phyloP scores from a whole-genome alignment of 2,797 vertebrate genomes.

The Kryptopterus vitreolus region DNA sequence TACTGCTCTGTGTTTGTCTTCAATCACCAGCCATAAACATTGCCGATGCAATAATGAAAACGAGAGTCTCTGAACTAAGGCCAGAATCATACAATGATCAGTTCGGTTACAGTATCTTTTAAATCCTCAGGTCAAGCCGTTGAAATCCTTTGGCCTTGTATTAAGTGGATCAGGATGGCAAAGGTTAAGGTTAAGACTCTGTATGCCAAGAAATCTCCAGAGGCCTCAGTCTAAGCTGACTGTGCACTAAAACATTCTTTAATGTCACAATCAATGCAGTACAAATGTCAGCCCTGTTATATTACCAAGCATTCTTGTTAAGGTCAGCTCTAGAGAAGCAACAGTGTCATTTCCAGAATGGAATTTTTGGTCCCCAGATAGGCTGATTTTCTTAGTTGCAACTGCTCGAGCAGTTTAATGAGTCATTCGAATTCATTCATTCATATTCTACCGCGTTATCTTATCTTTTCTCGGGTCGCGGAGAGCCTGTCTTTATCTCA shows the following conservation, averaged over 20 bases:
- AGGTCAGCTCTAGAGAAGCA: neutral
- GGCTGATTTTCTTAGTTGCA: neutral
- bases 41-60: no score
- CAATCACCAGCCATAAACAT: neutral
- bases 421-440: neutral
- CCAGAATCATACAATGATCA: neutral
- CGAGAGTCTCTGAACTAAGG: neutral
- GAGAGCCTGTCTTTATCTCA: no score
- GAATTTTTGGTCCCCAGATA: neutral
- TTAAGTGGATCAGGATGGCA: neutral
- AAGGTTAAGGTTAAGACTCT: slow-evolving; percentile 8
- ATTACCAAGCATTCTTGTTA: neutral
- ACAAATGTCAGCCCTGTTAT: neutral
- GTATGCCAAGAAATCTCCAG: slow-evolving; percentile 9
- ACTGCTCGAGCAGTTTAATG: neutral
- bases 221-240: neutral
- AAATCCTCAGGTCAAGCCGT: neutral
- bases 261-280: slow-evolving; percentile 7
- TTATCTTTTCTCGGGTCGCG: no score
- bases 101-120: neutral
- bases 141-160: neutral
- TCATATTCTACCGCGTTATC: no score
- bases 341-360: neutral
- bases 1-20: neutral
- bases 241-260: slow-evolving; percentile 1